phyloP scores from a whole-genome alignment of 2,888 invertebrate species.

The Drosophila gaucha region DNA sequence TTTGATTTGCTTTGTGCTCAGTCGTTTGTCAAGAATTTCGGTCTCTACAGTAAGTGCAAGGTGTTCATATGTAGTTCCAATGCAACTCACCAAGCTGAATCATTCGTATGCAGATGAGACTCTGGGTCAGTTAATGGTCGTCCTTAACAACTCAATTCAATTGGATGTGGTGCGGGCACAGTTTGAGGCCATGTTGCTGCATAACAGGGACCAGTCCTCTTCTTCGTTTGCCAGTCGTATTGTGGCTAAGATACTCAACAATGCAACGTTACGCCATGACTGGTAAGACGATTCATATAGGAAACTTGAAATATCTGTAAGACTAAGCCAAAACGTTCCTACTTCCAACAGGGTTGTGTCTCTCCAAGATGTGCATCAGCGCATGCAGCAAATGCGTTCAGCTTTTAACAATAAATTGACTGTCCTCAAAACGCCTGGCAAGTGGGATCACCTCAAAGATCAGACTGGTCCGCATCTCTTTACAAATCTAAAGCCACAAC shows the following conservation, averaged over 20 bases:
- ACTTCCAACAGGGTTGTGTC: slow-evolving; percentile 14
- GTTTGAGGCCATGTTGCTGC: slow-evolving; percentile 32
- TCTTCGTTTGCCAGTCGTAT: slow-evolving; percentile 39
- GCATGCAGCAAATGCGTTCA: slow-evolving; percentile 28
- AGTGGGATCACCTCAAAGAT: slow-evolving; percentile 38
- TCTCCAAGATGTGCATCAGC: slow-evolving; percentile 33
- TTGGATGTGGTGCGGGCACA: slow-evolving; percentile 30
- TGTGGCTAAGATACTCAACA: slow-evolving; percentile 43
- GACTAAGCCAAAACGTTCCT: fast-evolving
- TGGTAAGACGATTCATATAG: slow-evolving; percentile 34
- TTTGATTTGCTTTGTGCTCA: slow-evolving; percentile 50
- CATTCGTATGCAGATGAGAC: slow-evolving; percentile 42
- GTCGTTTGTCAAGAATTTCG: slow-evolving; percentile 57
- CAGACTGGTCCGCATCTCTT: slow-evolving; percentile 39
- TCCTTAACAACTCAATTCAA: slow-evolving; percentile 28
- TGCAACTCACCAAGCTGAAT: not conserved
- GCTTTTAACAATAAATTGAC: slow-evolving; percentile 28
- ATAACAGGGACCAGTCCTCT: slow-evolving; percentile 7
- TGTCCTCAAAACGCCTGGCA: slow-evolving; percentile 39
- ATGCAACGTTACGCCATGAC: slow-evolving; percentile 21
- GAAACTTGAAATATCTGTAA: not conserved
- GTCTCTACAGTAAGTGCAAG: slow-evolving; percentile 44
- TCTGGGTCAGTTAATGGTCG: slow-evolving; percentile 46
- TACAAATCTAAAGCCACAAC: slow-evolving; percentile 20
- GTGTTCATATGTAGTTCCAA: not conserved